Evolutionary conservation across 2,888 invertebrate genomes (phyloP).

Genomic region (Anoncus sp.): DNA sequence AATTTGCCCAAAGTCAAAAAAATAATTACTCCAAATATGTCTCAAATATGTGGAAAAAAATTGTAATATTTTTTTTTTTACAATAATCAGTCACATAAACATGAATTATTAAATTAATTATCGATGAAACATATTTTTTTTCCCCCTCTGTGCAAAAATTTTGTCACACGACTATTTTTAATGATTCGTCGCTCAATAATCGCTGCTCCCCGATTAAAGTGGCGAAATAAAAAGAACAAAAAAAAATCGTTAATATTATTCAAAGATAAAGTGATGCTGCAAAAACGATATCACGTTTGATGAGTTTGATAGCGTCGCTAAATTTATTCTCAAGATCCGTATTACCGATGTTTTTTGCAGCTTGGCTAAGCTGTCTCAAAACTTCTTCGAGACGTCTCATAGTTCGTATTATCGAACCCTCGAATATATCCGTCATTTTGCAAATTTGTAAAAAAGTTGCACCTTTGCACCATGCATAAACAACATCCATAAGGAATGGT

Average conservation of each 20-base stretch:
- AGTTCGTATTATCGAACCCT: constrained; percentile 95
- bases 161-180: too few relatives aligned
- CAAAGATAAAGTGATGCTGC: constrained; percentile 98
- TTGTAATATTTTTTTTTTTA: too few relatives aligned
- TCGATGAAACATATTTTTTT: too few relatives aligned
- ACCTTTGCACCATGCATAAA: constrained; percentile 98
- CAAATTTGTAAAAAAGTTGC: constrained; percentile 96
- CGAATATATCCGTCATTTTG: constrained; percentile 98
- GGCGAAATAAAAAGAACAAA: constrained; percentile 7
- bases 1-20: not conserved
- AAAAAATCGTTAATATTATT: constrained; percentile 46
- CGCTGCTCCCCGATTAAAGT: constrained; percentile 28
- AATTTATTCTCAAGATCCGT: constrained; percentile 98
- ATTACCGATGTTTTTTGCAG: constrained; percentile 98
- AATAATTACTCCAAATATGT: not conserved
- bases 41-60: too few relatives aligned
- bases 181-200: not conserved
- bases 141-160: too few relatives aligned
- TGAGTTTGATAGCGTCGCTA: constrained; percentile 93
- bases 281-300: constrained; percentile 99
- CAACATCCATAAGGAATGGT: constrained; percentile 98
- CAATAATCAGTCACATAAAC: too few relatives aligned
- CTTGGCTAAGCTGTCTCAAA: constrained; percentile 97
- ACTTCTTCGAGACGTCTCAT: constrained; percentile 99
- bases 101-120: too few relatives aligned